These are phyloP conservation scores for Campaea margaritaria DNA, from an alignment of 2,888 invertebrate genomes.

Conservation along the genomic window DNA sequence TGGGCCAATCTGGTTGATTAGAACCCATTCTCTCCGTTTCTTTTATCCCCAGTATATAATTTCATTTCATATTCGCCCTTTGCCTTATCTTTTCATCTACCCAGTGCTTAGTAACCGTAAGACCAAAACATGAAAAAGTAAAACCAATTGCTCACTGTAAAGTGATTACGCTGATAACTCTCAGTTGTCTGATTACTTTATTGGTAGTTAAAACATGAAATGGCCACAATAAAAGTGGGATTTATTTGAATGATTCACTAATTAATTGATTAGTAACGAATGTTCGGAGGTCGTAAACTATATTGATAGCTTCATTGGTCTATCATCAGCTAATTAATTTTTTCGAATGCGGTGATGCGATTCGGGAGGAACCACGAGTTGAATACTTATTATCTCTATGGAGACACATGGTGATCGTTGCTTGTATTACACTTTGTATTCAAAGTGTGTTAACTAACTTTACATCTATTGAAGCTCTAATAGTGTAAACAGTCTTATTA, in stretches of 20 bases:
- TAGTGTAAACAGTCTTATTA: too few species aligned
- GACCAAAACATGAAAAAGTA: too few species aligned
- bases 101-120: too few species aligned
- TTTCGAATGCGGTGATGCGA: not conserved
- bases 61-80: too few species aligned
- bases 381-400: too few species aligned
- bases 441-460: not conserved
- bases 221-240: conserved; percentile 39
- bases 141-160: conserved; percentile 7
- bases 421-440: not conserved
- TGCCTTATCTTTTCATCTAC: too few species aligned
- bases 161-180: conserved; percentile 9
- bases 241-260: conserved; percentile 35
- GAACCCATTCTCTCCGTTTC: too few species aligned
- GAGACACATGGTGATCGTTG: not conserved
- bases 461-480: too few species aligned
- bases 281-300: conserved; percentile 35
- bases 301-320: conserved; percentile 30
- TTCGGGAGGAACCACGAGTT: not conserved
- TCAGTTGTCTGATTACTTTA: conserved; percentile 33
- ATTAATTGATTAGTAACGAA: conserved; percentile 40
- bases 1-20: too few species aligned
- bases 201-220: conserved; percentile 35
- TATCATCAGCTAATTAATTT: conserved; percentile 13
- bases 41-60: too few species aligned